Percentiles rank a stretch among this genome's conserved stretches.
phyloP scores from a whole-genome alignment of 2,888 invertebrate species.

The Stictocephala bisonia region DNA sequence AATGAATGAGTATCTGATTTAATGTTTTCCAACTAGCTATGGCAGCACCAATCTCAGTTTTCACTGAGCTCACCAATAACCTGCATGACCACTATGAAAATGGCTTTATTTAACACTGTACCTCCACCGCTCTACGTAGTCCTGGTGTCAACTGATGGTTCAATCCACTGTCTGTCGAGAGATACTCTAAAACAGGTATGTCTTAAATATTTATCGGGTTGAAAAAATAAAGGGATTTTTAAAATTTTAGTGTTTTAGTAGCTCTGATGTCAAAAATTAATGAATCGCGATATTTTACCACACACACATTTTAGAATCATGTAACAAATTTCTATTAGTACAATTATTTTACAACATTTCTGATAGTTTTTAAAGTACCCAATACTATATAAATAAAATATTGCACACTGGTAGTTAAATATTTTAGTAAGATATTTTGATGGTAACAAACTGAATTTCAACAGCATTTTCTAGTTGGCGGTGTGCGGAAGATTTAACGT shows the following conservation, averaged over 20 bases:
- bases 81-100: constrained; percentile 72
- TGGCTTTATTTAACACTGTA: constrained; percentile 68
- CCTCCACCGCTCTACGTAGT: constrained; percentile 71
- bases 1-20: background rate
- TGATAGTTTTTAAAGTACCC: too few species aligned
- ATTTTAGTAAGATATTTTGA: too few species aligned
- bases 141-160: constrained; percentile 75
- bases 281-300: background rate
- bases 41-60: constrained; percentile 78
- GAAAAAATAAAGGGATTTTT: background rate
- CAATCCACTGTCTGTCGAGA: constrained; percentile 75
- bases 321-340: too few species aligned
- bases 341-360: too few species aligned
- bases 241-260: background rate
- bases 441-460: too few species aligned
- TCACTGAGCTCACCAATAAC: constrained; percentile 69
- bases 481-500: too few species aligned
- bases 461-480: too few species aligned
- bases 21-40: constrained; percentile 66
- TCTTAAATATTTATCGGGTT: background rate
- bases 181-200: constrained; percentile 64
- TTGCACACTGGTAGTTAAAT: too few species aligned
- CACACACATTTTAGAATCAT: too few species aligned
- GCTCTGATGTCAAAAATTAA: background rate
- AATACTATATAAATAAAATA: too few species aligned